Evolutionary conservation across 2,113 vertebrate genomes (phyloP), one percentile per base, ranked within the genome.

Genomic region (Raja brachyura): DNA sequence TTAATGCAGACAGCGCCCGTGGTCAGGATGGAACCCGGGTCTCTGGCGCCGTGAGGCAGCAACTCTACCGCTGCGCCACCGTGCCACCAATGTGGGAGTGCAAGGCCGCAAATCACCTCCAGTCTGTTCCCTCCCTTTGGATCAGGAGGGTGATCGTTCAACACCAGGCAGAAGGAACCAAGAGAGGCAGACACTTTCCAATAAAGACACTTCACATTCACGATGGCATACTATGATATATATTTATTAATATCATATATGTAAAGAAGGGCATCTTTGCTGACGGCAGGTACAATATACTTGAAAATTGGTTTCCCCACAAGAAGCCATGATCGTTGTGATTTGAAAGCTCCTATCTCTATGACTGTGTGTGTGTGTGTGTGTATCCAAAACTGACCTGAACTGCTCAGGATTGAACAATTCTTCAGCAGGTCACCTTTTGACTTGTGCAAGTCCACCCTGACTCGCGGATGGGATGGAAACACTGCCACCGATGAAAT

Each of bases 171-270:
- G 61, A 86, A 31, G 56, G 61, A 63, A n/a, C 2, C 22, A n/a
- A 61, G 28, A 39, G 22, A 56, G 14, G 11, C 16, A 14, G 11
- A 63, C 3, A 88, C 83, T 66, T 59, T 31, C 4, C 59, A 88
- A 61, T 61, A 85, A 88, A 7, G 13, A 63, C 83, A 66, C 83
- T 59, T 63, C 83, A 88, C n/a, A 88, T 66, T 88, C 63, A 88
- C 83, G 63, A 63, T 88, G 83, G 83, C 83, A 66, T 88, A 56
- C 48, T 83, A 83, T 83, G 79, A 83, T 83, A 88, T 88, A 88
- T 88, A 88, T 88, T 88, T 88, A 88, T 88, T 88, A 77, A 77
- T 77, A 66, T 88, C 59, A 88, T 88, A 59, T 85, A 88, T 63
- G 75, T 77, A 77, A 77, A 77, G 83, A 86, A 86, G 83, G 83